Percentiles rank a stretch among this genome's conserved stretches.
These are phyloP conservation scores for Thysanoteuthis rhombus DNA, from an alignment of 2,888 invertebrate species.

Conservation along the genomic window DNA sequence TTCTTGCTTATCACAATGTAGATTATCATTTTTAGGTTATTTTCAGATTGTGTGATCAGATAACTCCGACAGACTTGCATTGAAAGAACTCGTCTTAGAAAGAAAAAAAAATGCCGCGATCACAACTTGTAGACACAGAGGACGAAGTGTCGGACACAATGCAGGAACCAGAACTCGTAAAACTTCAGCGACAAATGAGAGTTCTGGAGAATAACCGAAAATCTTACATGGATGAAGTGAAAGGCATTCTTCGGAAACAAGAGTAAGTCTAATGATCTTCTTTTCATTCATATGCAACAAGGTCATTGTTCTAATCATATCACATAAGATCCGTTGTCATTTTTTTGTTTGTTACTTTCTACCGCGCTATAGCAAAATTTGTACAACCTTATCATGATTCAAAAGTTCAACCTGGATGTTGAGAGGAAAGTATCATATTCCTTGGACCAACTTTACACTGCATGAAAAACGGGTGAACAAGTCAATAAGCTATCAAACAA, in stretches of 20 bases:
- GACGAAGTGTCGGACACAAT: slow-evolving; percentile 47
- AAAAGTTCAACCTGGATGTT: too few species aligned
- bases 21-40: neutral
- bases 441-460: too few species aligned
- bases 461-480: too few species aligned
- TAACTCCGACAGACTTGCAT: neutral
- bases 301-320: too few species aligned
- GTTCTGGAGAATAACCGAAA: slow-evolving; percentile 83
- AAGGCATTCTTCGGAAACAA: slow-evolving; percentile 71
- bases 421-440: too few species aligned
- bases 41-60: neutral
- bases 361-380: too few species aligned
- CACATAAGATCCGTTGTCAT: too few species aligned
- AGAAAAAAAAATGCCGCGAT: neutral
- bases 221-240: slow-evolving; percentile 76
- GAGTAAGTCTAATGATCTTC: slow-evolving; percentile 52
- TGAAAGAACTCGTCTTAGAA: neutral
- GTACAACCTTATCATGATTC: too few species aligned
- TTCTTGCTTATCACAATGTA: too few species aligned
- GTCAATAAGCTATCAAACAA: too few species aligned
- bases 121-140: slow-evolving; percentile 32
- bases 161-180: slow-evolving; percentile 79
- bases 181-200: slow-evolving; percentile 82
- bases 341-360: too few species aligned
- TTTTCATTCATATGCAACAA: neutral